A percentile compares a stretch with the other conserved stretches of the same genome.
Evolutionary conservation across 2,797 vertebrate genomes (phyloP).

Genomic region (Tiaroga cobitis): DNA sequence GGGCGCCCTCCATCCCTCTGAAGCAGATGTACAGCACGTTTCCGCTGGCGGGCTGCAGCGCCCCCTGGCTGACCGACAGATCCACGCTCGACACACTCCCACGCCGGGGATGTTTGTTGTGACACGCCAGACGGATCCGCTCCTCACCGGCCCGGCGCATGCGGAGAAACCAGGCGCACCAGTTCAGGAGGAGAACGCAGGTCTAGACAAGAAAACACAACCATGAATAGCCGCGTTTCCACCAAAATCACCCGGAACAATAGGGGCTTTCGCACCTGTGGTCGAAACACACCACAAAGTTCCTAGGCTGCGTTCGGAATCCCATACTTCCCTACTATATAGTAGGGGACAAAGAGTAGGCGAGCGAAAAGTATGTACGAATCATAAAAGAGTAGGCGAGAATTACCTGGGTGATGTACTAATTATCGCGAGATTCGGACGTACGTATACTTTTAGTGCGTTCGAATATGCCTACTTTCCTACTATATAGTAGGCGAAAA

Average conservation of each 20-base stretch:
- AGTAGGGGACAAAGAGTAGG: too few species aligned
- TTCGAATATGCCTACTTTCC: too few species aligned
- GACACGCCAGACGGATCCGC: slow-evolving; percentile 82
- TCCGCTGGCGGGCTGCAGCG: slow-evolving; percentile 78
- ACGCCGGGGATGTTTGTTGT: slow-evolving; percentile 78
- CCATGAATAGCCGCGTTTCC: background rate
- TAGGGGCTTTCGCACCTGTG: background rate
- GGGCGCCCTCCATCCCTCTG: slow-evolving; percentile 83
- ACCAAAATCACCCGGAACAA: too few species aligned
- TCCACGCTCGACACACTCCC: slow-evolving; percentile 88
- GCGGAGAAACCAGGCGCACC: slow-evolving; percentile 96
- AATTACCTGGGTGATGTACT: too few species aligned
- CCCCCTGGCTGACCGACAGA: slow-evolving; percentile 74
- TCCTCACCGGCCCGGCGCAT: slow-evolving; percentile 93
- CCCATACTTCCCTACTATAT: too few species aligned
- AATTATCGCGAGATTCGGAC: too few species aligned
- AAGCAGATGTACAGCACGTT: slow-evolving; percentile 88
- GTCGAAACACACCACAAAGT: too few species aligned
- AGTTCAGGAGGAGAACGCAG: slow-evolving; percentile 90
- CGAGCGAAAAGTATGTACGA: too few species aligned
- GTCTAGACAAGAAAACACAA: slow-evolving; percentile 76
- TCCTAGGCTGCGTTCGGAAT: too few species aligned
- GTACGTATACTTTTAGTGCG: too few species aligned
- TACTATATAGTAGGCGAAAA: too few species aligned
- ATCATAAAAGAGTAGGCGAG: too few species aligned